Evolutionary conservation across 1,140 invertebrate species (phyloP).

Genomic region (Ips typographus): DNA sequence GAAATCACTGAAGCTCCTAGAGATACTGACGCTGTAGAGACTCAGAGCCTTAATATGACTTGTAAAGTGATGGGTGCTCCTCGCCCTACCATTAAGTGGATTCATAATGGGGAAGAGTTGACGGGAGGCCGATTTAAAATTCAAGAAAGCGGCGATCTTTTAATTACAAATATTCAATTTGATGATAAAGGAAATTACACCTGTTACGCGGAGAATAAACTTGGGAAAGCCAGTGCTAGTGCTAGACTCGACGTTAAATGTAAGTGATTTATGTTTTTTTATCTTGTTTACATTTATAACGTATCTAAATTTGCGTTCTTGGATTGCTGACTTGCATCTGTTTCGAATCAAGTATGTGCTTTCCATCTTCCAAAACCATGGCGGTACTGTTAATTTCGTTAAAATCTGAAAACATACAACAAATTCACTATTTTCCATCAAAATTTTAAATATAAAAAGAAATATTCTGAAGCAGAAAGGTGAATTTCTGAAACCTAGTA

Average conservation of each 20-base stretch:
- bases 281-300: conserved; percentile 48
- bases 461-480: neutral
- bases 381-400: too few relatives aligned
- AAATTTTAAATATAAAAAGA: too few relatives aligned
- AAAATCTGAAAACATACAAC: too few relatives aligned
- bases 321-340: too few relatives aligned
- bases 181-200: conserved; percentile 86
- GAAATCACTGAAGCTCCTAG: conserved; percentile 84
- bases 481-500: neutral
- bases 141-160: conserved; percentile 76
- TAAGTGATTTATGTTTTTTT: too few relatives aligned
- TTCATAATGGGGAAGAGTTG: conserved; percentile 75
- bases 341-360: too few relatives aligned
- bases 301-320: too few relatives aligned
- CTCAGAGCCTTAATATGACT: conserved; percentile 76
- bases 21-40: conserved; percentile 80
- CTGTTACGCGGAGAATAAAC: conserved; percentile 92
- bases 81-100: conserved; percentile 92
- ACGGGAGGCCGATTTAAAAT: conserved; percentile 81
- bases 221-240: conserved; percentile 75
- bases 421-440: too few relatives aligned
- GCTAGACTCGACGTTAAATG: conserved; percentile 80
- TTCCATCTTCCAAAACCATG: too few relatives aligned
- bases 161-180: conserved; percentile 80
- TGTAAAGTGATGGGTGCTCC: conserved; percentile 97